Evolutionary conservation across 2,797 vertebrate species (phyloP).

Genomic region (Mus caroli): DNA sequence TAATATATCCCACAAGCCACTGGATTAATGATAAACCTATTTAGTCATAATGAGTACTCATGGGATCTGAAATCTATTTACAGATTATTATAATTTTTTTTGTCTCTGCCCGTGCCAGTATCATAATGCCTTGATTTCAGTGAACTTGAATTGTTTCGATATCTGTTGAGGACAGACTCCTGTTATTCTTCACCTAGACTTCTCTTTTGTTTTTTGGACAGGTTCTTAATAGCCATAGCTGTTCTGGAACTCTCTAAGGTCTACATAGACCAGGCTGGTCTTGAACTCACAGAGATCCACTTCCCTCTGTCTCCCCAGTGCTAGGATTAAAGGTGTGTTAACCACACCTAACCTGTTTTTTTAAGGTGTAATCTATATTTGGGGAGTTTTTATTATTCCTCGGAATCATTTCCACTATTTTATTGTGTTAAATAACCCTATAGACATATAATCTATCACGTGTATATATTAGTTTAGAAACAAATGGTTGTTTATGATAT

Average conservation of each 20-base stretch:
- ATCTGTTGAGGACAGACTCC: neutral
- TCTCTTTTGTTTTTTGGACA: neutral
- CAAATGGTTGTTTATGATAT: conserved; percentile 23
- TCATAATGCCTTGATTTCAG: neutral
- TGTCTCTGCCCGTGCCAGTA: neutral
- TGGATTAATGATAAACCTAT: neutral
- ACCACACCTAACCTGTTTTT: neutral
- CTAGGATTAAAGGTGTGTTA: neutral
- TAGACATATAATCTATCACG: conserved; percentile 12
- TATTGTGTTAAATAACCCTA: neutral
- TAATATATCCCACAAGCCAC: neutral
- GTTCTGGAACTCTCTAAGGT: neutral
- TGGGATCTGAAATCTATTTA: neutral
- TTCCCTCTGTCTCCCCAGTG: neutral
- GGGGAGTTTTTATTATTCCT: neutral
- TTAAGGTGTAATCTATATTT: neutral
- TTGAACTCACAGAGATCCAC: neutral
- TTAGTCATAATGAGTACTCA: neutral
- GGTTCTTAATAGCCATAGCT: neutral
- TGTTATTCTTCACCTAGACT: neutral
- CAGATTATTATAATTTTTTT: neutral
- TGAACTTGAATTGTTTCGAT: neutral
- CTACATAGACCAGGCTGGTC: neutral
- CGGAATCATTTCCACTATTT: neutral
- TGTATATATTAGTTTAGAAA: conserved; percentile 26